These are phyloP conservation scores for Pollicipes pollicipes DNA, from an alignment of 1,140 invertebrate genomes.

Conservation along the genomic window DNA sequence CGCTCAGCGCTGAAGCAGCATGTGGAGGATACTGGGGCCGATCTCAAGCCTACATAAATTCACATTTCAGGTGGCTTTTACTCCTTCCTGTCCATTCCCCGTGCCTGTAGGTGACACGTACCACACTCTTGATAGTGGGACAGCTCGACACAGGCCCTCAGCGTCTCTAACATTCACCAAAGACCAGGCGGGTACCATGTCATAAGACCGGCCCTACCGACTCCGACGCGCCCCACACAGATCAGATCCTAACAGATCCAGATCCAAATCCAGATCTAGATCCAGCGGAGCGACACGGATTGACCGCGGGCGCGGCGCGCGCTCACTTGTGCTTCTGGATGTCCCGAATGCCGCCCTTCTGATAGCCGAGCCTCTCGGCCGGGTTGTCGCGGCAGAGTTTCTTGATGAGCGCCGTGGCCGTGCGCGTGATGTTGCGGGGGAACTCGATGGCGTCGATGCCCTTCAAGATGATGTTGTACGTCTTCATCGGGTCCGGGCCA, in stretches of 20 bases:
- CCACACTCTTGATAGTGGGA: no score
- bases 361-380: conserved; percentile 88
- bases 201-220: not conserved
- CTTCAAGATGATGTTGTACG: no score
- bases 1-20: no score
- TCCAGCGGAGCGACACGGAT: not conserved
- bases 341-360: conserved; percentile 89
- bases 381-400: conserved; percentile 96
- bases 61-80: no score
- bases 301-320: not conserved
- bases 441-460: conserved; percentile 97
- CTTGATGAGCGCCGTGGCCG: conserved; percentile 86
- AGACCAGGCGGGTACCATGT: no score
- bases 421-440: conserved; percentile 77
- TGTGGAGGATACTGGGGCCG: no score
- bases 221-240: not conserved
- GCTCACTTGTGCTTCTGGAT: conserved; percentile 91
- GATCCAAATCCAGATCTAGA: conserved; percentile 4
- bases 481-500: conserved; percentile 80
- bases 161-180: no score
- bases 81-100: no score
- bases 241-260: conserved; percentile 6
- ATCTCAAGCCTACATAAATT: no score
- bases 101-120: no score
- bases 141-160: no score